phyloP scores from a whole-genome alignment of 2,113 vertebrate species.

The Sinocyclocheilus maitianheensis region DNA sequence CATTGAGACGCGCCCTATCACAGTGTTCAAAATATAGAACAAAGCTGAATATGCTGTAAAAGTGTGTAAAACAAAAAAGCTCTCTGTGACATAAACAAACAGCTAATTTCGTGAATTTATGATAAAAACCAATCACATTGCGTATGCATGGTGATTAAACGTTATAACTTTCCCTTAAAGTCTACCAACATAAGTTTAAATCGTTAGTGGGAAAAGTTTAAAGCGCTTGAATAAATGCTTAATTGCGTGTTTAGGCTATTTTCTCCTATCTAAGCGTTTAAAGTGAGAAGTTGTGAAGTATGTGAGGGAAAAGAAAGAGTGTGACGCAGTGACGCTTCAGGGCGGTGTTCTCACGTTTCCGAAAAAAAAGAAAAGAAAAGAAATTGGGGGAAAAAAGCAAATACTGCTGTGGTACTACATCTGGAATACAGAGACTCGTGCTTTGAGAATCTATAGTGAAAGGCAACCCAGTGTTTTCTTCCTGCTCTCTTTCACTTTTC shows the following conservation, averaged over 20 bases:
- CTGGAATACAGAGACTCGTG: conserved; percentile 73
- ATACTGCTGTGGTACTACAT: conserved; percentile 71
- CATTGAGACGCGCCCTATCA: conserved; percentile 3
- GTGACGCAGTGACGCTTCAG: conserved; percentile 74
- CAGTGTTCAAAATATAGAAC: conserved; percentile 28
- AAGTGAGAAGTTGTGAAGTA: conserved; percentile 2
- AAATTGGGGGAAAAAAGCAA: conserved; percentile 56
- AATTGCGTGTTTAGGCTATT: not conserved
- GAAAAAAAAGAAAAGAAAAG: conserved; percentile 56
- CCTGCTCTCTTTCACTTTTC: conserved; percentile 50
- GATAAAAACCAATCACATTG: not conserved
- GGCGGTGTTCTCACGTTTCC: conserved; percentile 76
- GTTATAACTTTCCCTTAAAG: not conserved
- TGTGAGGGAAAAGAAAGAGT: conserved; percentile 43
- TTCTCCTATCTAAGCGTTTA: not conserved
- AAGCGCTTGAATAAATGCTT: not conserved
- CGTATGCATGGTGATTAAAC: not conserved
- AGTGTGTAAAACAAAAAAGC: not conserved
- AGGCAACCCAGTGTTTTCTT: conserved; percentile 52
- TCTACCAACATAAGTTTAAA: not conserved
- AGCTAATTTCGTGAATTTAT: not conserved
- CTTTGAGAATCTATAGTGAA: conserved; percentile 63
- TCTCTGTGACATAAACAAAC: not conserved
- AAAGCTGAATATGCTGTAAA: not conserved
- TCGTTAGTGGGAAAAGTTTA: too few species aligned